Evolutionary conservation across 2,888 invertebrate genomes (phyloP).

Genomic region (Stomorhina lunata): DNA sequence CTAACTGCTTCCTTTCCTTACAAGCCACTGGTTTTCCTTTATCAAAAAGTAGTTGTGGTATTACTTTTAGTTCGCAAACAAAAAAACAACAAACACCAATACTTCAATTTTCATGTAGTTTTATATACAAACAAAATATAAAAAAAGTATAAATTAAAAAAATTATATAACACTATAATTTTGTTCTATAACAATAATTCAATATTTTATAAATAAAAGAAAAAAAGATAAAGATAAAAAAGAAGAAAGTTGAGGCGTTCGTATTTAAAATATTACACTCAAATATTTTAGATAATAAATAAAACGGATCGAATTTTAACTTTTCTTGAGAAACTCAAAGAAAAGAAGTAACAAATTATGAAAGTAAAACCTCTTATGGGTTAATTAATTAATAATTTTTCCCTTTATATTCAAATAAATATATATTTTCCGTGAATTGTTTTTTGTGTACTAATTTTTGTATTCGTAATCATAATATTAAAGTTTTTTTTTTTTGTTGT

Average conservation of each 20-base stretch:
- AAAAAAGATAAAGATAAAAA: slow-evolving; percentile 13
- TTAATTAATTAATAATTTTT: no score
- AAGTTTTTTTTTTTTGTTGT: slow-evolving; percentile 71
- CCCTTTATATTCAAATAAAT: slow-evolving; percentile 59
- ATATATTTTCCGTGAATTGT: slow-evolving; percentile 79
- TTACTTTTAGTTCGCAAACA: no score
- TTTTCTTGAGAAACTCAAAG: no score
- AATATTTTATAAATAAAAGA: neutral
- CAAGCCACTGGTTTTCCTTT: neutral
- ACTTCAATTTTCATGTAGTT: slow-evolving; percentile 61
- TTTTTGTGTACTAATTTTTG: slow-evolving; percentile 79
- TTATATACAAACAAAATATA: slow-evolving; percentile 27
- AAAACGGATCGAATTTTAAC: slow-evolving; percentile 37
- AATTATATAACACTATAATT: slow-evolving; percentile 15
- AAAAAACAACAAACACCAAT: slow-evolving; percentile 41
- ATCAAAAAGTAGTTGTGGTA: no score
- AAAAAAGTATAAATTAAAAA: slow-evolving; percentile 8
- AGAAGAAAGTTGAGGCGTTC: slow-evolving; percentile 64
- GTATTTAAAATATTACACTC: slow-evolving; percentile 45
- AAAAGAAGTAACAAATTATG: no score
- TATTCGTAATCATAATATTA: slow-evolving; percentile 73
- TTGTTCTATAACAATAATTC: slow-evolving; percentile 43
- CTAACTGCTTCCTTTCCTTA: slow-evolving; percentile 28
- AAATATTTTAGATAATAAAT: slow-evolving; percentile 25
- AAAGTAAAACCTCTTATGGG: no score